Base-by-base conservation (phyloP, 2,797 vertebrate genomes). In the Eidolon dupreanum region DNA sequence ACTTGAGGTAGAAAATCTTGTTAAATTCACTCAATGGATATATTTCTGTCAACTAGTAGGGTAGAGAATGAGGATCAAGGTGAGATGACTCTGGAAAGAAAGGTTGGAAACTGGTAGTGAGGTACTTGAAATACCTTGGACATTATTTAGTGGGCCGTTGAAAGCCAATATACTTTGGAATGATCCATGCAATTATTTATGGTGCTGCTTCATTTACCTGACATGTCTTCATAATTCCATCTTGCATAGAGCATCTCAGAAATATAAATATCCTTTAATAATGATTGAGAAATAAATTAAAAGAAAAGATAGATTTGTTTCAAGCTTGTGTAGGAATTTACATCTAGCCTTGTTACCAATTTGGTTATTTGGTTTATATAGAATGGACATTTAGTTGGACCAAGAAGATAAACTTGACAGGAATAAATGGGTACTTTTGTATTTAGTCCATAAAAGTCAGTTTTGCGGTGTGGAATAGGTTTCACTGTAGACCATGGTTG, bases 221-320 rank as follows among this genome's bases (percentile, higher is more conserved):
- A 91, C 70, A 83, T 89, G 83, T 87, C 46, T 83, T 95, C 93
- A 94, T 93, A 75, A 91, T 94, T 97, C 87, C 59, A 83, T 91
- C 78, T 96, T 86, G 26, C 28, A 73, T 36, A 28, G 85, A 90
- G 31, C 19, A 66, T 88, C 51, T 93, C 84, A 87, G 88, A 91
- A 87, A 59, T 91, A 77, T 95, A 96, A 96, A 95, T 97, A 96
- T 93, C 78, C 91, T 92, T 95, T 96, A 75, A 83, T 91, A 96
- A 91, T 89, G 89, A 71, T 65, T 46, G 16, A 19, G 11, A 20
- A 53, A 87, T 79, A 78, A 90, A 95, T 96, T 61, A 71, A 91
- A 96, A 92, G 57, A 53, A 91, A 94, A 95, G 92, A 94, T 65
- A 94, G 78, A 70, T 10, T 51, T 78, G 93, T 96, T 83, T 95